Conservation (phyloP, 2,113 vertebrate genomes). For the Psittacus erithacus region DNA sequence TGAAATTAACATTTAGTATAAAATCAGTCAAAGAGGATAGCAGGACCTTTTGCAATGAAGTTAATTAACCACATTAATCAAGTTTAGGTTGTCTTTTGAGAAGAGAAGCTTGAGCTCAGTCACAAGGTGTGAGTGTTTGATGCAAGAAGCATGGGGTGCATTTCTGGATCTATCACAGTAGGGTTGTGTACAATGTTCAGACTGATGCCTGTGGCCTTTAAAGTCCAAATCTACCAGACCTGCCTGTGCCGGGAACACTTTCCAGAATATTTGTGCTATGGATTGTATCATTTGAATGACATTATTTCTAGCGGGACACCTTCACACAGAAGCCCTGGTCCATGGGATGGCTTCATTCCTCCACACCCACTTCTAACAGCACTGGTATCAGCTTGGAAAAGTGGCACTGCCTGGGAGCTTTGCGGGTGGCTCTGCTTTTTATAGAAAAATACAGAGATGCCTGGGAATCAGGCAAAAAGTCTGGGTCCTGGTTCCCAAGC, state of each 20-base stretch:
- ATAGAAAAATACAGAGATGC: accelerated
- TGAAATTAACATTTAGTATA: neutral
- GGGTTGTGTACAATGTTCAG: neutral
- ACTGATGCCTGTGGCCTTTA: neutral
- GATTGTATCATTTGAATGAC: neutral
- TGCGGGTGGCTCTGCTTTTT: neutral
- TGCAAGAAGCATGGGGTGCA: neutral
- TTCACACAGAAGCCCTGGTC: neutral
- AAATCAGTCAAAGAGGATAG: neutral
- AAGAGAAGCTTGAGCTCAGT: neutral
- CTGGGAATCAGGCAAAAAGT: neutral
- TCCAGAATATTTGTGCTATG: neutral
- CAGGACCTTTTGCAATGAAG: neutral
- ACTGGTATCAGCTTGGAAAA: neutral
- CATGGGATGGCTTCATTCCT: neutral
- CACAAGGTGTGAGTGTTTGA: constrained; percentile 15
- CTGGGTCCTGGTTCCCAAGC: neutral
- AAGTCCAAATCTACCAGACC: neutral
- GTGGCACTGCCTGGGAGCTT: neutral
- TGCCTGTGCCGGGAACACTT: neutral
- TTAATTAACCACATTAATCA: constrained; percentile 41
- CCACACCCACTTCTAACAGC: neutral
- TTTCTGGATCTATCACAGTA: neutral
- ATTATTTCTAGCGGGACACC: neutral
- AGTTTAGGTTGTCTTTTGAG: constrained; percentile 19